Evolutionary conservation across 2,113 vertebrate species (phyloP), one percentile per base, ranked within the genome.

Genomic region (Paratilapia polleni): DNA sequence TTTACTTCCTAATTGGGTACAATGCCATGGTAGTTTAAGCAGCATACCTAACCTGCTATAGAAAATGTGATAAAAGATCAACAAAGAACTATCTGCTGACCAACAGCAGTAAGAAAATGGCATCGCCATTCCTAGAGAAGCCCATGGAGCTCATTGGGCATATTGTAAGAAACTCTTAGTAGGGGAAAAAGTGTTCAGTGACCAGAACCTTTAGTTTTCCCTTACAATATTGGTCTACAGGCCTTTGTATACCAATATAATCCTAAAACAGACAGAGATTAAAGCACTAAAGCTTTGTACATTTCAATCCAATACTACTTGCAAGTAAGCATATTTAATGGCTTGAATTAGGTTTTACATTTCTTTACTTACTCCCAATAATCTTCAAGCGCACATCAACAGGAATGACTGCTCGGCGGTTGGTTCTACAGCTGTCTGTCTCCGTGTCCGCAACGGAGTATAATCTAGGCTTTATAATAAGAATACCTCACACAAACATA

Each of bases 231-330:
- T 0, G 15, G 9, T 24, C 36, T 64, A 15, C 62, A 41, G 62
- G 36, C 20, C n/a, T 15, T 34, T 66, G 4, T 43, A 41, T 66
- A 15, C 38, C n/a, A 49, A 28, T 49, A 70, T 70, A 19, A 70
- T 70, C 1, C 9, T 20, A 49, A 70, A 43, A 4, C 9, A 49
- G 43, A 14, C 41, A 43, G 11, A 49, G 64, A 28, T 28, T 20
- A 49, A 70, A 0, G 3, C 0, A 70, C 5, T 70, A 70, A 43
- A 43, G 10, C 41, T 14, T 12, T 12, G 41, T 14, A 2, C 11
- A 4, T 43, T 2, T 4, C 13, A 11, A 43, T 11, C 41, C 41
- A 13, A 43, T 43, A 4, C 9, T 13, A 14, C 34, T 34, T 43
- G 12, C 9, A 43, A 4, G 41, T 14, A 43, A 43, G 4, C 8